Conservation (phyloP, 1,140 invertebrate genomes). For the Drosophila jambulina region DNA sequence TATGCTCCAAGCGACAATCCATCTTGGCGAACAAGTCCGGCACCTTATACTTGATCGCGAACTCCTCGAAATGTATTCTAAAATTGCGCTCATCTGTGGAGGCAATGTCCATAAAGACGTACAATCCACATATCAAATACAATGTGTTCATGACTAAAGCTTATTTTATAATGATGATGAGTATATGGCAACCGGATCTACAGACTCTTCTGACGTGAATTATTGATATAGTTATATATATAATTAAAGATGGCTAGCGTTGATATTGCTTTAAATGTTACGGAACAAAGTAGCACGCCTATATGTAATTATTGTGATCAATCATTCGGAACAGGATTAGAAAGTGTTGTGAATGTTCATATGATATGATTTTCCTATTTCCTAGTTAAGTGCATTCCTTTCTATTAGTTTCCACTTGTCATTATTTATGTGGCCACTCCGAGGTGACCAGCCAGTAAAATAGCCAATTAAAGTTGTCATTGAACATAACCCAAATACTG, state of each 20-base stretch:
- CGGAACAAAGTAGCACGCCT: not conserved
- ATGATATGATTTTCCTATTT: not conserved
- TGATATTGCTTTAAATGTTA: constrained; percentile 22
- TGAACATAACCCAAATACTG: constrained; percentile 1
- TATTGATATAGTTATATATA: not conserved
- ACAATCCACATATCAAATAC: constrained; percentile 16
- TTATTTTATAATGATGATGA: constrained; percentile 12
- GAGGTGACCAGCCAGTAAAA: not conserved
- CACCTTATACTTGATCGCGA: constrained; percentile 18
- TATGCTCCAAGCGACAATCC: constrained; percentile 8
- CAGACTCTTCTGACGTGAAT: not conserved
- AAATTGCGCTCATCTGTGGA: constrained; percentile 17
- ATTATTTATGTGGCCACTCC: not conserved
- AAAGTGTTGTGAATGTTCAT: not conserved
- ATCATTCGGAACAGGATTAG: constrained; percentile 1
- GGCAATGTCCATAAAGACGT: constrained; percentile 10
- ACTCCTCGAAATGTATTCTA: constrained; percentile 29
- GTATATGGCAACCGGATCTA: not conserved
- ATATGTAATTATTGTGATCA: not conserved
- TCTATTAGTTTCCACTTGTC: not conserved
- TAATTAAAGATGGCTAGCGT: constrained; percentile 20
- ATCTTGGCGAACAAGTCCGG: constrained; percentile 1
- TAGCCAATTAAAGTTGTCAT: constrained; percentile 3
- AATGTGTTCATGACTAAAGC: constrained; percentile 25
- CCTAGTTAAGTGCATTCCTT: not conserved